A percentile compares a stretch with the other conserved stretches of the same genome.
Evolutionary conservation across 2,888 invertebrate genomes (phyloP).

Genomic region (Scrobipalpa costella): DNA sequence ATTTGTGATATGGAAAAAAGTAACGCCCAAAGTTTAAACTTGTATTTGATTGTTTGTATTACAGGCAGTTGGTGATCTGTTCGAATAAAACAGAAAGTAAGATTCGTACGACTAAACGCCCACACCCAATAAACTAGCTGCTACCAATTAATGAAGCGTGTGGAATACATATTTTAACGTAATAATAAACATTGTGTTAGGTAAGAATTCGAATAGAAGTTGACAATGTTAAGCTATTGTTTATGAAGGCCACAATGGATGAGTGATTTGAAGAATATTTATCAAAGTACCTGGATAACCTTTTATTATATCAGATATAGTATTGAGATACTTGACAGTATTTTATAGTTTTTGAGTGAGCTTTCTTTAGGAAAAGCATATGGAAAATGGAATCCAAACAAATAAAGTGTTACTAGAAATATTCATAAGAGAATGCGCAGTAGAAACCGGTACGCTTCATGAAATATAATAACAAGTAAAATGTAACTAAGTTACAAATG

Average conservation of each 20-base stretch:
- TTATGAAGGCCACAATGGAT: slow-evolving; percentile 1
- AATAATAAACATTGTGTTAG: slow-evolving; percentile 34
- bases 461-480: neutral
- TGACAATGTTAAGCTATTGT: slow-evolving; percentile 13
- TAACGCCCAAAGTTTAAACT: slow-evolving; percentile 33
- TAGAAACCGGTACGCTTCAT: neutral
- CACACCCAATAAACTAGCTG: slow-evolving; percentile 62
- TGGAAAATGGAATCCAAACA: neutral
- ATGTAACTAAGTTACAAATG: neutral
- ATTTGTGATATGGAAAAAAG: neutral
- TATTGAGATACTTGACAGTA: slow-evolving; percentile 15
- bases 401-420: neutral
- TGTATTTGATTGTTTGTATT: slow-evolving; percentile 71
- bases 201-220: slow-evolving; percentile 19
- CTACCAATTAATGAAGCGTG: slow-evolving; percentile 60
- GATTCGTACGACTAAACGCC: slow-evolving; percentile 50
- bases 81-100: slow-evolving; percentile 63
- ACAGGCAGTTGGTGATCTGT: slow-evolving; percentile 80
- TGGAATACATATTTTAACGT: slow-evolving; percentile 43
- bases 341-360: neutral
- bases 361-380: neutral
- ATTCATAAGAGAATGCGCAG: neutral
- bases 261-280: neutral
- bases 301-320: slow-evolving; percentile 7
- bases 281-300: neutral